Conservation (phyloP, 2,797 vertebrate species). For the Acanthis flammea region DNA sequence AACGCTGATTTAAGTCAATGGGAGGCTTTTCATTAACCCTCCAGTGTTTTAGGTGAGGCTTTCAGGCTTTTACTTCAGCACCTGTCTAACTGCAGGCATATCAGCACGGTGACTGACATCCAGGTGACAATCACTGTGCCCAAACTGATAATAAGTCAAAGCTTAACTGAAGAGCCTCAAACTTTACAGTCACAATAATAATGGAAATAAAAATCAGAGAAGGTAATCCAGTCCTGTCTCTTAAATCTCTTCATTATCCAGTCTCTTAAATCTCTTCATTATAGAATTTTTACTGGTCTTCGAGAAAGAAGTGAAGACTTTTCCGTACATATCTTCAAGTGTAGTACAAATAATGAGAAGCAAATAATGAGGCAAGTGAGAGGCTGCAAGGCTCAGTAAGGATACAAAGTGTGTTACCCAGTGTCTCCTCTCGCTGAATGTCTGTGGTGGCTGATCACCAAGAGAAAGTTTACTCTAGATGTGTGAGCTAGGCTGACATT, state of each 20-base stretch:
- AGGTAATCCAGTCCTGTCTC: not conserved
- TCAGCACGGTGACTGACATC: not conserved
- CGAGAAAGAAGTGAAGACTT: not conserved
- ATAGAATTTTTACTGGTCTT: not conserved
- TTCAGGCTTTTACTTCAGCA: not conserved
- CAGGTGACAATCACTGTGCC: not conserved
- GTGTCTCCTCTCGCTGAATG: not conserved
- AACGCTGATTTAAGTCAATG: not conserved
- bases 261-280: not conserved
- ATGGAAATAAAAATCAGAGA: not conserved
- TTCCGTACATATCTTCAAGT: not conserved
- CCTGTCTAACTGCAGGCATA: not conserved
- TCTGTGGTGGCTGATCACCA: not conserved
- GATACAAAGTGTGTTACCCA: not conserved
- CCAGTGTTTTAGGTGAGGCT: not conserved
- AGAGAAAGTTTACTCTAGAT: not conserved
- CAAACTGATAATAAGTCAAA: not conserved
- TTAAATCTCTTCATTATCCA: not conserved
- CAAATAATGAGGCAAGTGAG: not conserved
- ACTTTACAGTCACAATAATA: not conserved
- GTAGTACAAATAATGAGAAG: not conserved
- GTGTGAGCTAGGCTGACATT: not conserved
- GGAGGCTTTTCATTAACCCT: not conserved
- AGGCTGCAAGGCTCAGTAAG: not conserved
- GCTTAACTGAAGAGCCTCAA: not conserved